Percentiles rank a stretch among this genome's conserved stretches.
These are phyloP conservation scores for Colletes gigas DNA, from an alignment of 1,140 invertebrate genomes.

Conservation along the genomic window DNA sequence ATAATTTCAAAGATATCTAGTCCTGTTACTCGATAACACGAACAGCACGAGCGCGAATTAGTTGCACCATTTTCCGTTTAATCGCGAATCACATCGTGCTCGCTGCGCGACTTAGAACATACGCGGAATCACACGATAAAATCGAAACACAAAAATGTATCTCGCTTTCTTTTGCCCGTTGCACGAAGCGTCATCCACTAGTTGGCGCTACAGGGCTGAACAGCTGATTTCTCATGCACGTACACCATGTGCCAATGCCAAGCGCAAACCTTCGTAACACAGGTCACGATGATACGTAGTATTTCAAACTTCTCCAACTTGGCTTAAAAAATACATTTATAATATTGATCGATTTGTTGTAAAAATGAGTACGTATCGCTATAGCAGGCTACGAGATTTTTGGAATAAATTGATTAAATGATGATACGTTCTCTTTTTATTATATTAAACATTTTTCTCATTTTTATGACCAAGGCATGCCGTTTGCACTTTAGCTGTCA, in stretches of 20 bases:
- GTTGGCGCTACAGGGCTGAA: constrained; percentile 32
- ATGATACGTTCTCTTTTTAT: neutral
- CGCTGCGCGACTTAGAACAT: constrained; percentile 3
- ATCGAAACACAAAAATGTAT: constrained; percentile 25
- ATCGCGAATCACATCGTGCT: constrained; percentile 37
- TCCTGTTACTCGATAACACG: neutral
- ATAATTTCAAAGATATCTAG: constrained; percentile 4
- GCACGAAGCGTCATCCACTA: constrained; percentile 10
- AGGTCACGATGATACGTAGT: neutral
- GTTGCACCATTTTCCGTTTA: constrained; percentile 4
- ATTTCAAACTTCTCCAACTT: neutral
- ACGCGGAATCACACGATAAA: constrained; percentile 10
- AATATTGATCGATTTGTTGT: neutral
- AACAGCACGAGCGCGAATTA: constrained; percentile 2
- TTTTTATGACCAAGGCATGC: neutral
- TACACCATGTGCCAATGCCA: constrained; percentile 39
- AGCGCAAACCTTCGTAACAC: neutral
- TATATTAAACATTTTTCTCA: neutral
- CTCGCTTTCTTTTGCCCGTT: constrained; percentile 17
- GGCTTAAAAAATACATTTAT: too few species aligned
- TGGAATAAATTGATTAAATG: neutral
- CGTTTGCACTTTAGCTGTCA: too few species aligned
- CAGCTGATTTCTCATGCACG: constrained; percentile 61
- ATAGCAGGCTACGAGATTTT: neutral
- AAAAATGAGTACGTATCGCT: too few species aligned